Conservation (phyloP, 2,888 invertebrate species). For the Sepiola atlantica region DNA sequence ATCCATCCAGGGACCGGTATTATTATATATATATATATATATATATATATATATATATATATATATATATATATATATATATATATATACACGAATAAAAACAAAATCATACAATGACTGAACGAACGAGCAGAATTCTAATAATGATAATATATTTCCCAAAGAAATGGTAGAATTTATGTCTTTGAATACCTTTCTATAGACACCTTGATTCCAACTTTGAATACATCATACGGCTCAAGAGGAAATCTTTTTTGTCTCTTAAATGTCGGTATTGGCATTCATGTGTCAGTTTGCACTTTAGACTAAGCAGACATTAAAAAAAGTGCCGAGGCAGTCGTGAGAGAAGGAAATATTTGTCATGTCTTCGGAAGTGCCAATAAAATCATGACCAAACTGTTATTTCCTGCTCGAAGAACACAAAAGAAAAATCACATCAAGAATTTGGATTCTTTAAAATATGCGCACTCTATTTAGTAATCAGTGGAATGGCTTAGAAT, state of each 20-base stretch:
- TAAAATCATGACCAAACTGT: constrained; percentile 32
- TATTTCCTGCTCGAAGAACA: not conserved
- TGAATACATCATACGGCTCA: not conserved
- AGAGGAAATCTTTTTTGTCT: not conserved
- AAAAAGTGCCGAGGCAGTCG: not conserved
- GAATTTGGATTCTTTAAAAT: not conserved
- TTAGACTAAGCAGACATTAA: not conserved
- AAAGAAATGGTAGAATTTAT: not conserved
- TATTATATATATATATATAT: no score
- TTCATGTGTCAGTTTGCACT: not conserved
- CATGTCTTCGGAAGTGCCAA: constrained; percentile 12
- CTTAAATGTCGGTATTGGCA: not conserved
- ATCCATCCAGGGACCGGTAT: no score
- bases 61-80: no score
- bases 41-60: no score
- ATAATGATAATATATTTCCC: no score
- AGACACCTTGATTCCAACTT: not conserved
- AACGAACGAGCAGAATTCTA: no score
- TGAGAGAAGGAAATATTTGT: not conserved
- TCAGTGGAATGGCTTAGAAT: not conserved
- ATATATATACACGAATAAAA: no score
- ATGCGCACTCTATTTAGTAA: not conserved
- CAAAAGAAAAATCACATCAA: not conserved
- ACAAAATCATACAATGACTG: no score
- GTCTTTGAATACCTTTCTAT: not conserved